Percentiles rank a stretch among this genome's conserved stretches.
phyloP scores from a whole-genome alignment of 2,888 invertebrate genomes.

The Fragum sueziense region DNA sequence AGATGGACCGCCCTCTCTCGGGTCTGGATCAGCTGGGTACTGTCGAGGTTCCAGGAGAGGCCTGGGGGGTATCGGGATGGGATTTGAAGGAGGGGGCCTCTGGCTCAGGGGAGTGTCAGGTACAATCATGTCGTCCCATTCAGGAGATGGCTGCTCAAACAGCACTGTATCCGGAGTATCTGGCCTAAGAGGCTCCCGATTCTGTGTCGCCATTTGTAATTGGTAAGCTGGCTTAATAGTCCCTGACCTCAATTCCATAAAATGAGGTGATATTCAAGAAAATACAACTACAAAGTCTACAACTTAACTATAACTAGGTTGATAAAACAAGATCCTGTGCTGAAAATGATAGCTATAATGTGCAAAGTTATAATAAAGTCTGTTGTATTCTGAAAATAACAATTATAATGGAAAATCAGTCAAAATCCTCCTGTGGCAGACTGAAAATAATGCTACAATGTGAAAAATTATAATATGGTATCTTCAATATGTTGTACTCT shows the following conservation, averaged over 20 bases:
- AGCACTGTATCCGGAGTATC: background rate
- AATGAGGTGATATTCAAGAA: background rate
- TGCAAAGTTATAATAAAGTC: background rate
- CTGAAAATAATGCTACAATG: too few relatives aligned
- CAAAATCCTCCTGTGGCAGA: too few relatives aligned
- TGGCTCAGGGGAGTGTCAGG: background rate
- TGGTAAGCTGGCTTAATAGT: background rate
- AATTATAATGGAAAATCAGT: too few relatives aligned
- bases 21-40: background rate
- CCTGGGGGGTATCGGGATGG: background rate
- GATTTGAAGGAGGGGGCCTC: background rate
- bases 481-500: too few relatives aligned
- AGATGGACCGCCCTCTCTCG: background rate
- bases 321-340: background rate
- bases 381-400: background rate
- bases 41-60: background rate
- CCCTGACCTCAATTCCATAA: background rate
- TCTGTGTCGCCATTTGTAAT: background rate
- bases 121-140: background rate
- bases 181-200: background rate
- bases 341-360: background rate
- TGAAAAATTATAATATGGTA: too few relatives aligned
- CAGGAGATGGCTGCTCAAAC: background rate
- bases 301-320: background rate
- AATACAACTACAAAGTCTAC: too few relatives aligned